These are phyloP conservation scores for Melanerpes formicivorus DNA, from an alignment of 2,113 vertebrate species.

Conservation along the genomic window DNA sequence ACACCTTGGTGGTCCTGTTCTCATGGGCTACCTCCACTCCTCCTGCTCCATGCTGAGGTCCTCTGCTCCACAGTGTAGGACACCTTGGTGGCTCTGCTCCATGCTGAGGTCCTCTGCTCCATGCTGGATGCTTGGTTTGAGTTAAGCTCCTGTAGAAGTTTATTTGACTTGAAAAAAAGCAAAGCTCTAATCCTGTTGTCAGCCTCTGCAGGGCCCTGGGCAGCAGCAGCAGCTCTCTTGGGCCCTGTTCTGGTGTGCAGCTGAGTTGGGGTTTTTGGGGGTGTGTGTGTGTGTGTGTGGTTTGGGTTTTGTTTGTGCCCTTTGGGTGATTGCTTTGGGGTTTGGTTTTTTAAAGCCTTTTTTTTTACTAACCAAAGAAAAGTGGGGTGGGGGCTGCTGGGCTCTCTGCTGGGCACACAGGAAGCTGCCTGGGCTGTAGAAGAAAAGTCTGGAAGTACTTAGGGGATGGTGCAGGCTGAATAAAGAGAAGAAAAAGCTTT, in stretches of 20 bases:
- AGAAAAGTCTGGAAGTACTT: background rate
- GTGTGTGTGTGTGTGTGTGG: too few species aligned
- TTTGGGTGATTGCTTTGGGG: background rate
- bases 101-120: background rate
- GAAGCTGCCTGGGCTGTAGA: background rate
- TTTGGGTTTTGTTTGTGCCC: background rate
- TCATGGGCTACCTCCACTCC: too few species aligned
- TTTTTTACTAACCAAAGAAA: slow-evolving; percentile 38
- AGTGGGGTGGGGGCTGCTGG: rapidly evolving
- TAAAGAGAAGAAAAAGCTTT: background rate
- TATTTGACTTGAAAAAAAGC: background rate
- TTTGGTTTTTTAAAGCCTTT: background rate
- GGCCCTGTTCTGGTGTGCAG: background rate
- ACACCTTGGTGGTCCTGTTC: too few species aligned
- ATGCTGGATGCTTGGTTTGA: background rate
- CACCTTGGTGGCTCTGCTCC: too few species aligned
- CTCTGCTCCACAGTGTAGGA: too few species aligned
- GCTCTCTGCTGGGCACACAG: rapidly evolving
- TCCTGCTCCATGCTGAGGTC: too few species aligned
- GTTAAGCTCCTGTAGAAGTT: background rate
- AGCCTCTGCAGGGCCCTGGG: background rate
- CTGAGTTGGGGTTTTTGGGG: background rate
- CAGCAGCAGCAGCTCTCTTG: background rate
- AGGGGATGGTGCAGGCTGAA: background rate
- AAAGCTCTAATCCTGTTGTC: background rate